Evolutionary conservation across 2,113 vertebrate species (phyloP), one percentile per base, ranked within the genome.

Genomic region (Climacteris rufus): DNA sequence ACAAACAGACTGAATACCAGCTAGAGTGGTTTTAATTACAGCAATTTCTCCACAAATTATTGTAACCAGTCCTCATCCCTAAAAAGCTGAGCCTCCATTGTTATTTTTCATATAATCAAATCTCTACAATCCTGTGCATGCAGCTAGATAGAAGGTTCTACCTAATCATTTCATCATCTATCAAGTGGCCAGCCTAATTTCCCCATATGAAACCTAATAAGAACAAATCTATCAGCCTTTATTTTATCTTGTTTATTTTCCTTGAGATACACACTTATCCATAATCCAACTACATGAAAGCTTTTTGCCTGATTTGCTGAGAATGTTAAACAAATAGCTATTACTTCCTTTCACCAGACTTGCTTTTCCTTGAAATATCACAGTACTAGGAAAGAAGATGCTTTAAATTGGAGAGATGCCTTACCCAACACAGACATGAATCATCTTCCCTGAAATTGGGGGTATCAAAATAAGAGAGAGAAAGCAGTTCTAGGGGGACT

Each of bases 81-180:
- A 59, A 71, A 59, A 63, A 64, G 66, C 21, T 75, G 28, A 87
- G 54, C 47, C 14, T 50, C 39, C 44, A 19, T 76, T 94, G 71
- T 65, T 78, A 35, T 85, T 78, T 94, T 96, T 90, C 59, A 83
- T 21, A 33, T 54, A 92, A 82, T 77, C 71, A 82, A 80, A 89
- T 89, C n/a, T 76, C 83, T 88, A n/a, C 44, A 87, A 10, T 14
- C 31, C 40, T 52, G 2, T 69, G 31, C 40, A 37, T 64, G 50
- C 42, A 87, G 69, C 23, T 89, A 63, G 47, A 81, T 44, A 87
- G 87, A 83, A 83, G 57, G 64, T 54, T 78, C 65, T 96, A 68
- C 52, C 40, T 92, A 72, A 72, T 83, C 37, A 79, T 83, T 95
- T 82, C 65, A 77, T 84, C 90, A 64, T 66, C 70, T n/a, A 82